phyloP scores from a whole-genome alignment of 30 jellyfish, hydroid and myxozoan species.

The Hydractinia symbiolongicarpus region DNA sequence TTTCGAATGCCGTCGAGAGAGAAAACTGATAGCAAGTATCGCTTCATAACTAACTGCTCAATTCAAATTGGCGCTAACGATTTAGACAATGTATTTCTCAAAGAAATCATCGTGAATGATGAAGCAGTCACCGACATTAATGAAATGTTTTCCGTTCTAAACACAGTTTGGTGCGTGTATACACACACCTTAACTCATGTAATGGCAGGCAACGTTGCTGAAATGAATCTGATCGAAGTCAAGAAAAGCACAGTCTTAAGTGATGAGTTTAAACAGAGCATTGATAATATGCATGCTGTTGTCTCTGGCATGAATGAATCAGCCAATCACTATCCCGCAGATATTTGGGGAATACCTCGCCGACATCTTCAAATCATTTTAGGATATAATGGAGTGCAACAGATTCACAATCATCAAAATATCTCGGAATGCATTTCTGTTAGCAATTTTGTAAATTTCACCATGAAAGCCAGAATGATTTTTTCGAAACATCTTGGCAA shows the following conservation, averaged over 20 bases:
- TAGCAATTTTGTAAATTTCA: neutral
- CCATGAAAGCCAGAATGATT: slow-evolving; percentile 15
- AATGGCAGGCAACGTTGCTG: slow-evolving; percentile 19
- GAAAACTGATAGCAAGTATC: neutral
- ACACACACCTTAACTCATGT: slow-evolving; percentile 20
- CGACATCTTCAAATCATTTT: slow-evolving; percentile 10
- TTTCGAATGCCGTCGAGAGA: slow-evolving; percentile 12
- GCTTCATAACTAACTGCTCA: neutral
- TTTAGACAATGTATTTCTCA: neutral
- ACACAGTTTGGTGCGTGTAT: slow-evolving; percentile 23
- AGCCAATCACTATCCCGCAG: slow-evolving; percentile 29
- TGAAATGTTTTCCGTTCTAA: neutral
- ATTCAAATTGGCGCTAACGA: neutral
- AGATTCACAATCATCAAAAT: slow-evolving; percentile 3
- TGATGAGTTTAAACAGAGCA: slow-evolving; percentile 3
- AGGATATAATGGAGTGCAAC: slow-evolving; percentile 19
- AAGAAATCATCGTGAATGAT: neutral
- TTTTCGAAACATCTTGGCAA: slow-evolving; percentile 5
- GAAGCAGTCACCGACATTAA: neutral
- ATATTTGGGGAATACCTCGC: slow-evolving; percentile 29
- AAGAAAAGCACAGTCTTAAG: neutral
- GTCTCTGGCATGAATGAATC: slow-evolving; percentile 29
- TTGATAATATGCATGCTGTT: slow-evolving; percentile 18
- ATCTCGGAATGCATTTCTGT: neutral
- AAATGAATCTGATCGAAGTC: neutral